Conservation (phyloP, 2,888 invertebrate genomes). For the Tachina lurida region DNA sequence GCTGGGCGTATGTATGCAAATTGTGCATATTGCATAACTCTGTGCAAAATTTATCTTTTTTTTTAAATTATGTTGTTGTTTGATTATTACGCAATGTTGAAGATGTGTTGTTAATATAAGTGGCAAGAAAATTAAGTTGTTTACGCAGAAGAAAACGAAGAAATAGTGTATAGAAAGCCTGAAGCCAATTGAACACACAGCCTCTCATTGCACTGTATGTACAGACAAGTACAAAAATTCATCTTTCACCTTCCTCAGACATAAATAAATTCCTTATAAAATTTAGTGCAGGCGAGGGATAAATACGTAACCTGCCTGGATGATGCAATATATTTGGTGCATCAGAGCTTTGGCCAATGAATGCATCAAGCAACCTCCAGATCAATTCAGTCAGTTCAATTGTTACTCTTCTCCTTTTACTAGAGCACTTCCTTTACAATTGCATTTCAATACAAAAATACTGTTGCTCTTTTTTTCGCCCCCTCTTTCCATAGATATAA, state of each 20-base stretch:
- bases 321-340: neutral
- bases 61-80: neutral
- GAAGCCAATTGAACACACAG: constrained; percentile 7
- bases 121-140: constrained; percentile 14
- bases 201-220: neutral
- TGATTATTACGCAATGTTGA: neutral
- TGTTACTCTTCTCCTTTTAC: too few relatives aligned
- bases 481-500: neutral
- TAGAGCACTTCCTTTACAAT: neutral
- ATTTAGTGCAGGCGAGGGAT: neutral
- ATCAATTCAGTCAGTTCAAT: neutral
- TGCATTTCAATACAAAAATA: neutral
- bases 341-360: neutral
- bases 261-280: neutral
- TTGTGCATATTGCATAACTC: neutral
- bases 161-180: constrained; percentile 7
- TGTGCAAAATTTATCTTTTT: neutral
- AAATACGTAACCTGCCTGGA: neutral
- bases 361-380: neutral
- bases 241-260: neutral
- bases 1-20: too few relatives aligned
- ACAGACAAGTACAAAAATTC: neutral
- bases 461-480: neutral
- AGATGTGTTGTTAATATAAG: neutral
- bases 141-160: neutral